Base-by-base conservation (phyloP, 2,888 invertebrate genomes). In the Melinaea marsaeus region DNA sequence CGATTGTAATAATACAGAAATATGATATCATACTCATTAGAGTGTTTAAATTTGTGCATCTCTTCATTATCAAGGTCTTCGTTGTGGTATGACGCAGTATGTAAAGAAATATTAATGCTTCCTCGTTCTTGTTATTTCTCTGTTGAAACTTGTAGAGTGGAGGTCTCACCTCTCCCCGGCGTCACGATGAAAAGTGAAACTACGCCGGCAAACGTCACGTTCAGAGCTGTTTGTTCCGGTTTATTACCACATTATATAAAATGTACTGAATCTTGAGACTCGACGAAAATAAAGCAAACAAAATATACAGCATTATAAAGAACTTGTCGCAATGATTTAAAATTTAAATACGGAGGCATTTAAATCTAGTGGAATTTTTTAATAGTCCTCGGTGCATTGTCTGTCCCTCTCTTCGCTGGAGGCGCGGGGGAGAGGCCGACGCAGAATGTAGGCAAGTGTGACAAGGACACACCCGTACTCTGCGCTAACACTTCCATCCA, bases 401-500 rank as follows among this genome's bases (percentile, higher is more conserved):
- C 83, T 85, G 83, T 85, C 84, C 80, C 82, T 82, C 79, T 79
- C 79, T 75, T 78, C 76, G 81, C 72, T 76, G 77, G 79, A 73
- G 77, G 82, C 70, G 84, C 77, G 84, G 80, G 84, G 79, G 82
- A 77, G 78, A 80, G 83, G 79, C 78, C 79, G 84, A 82, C 81
- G 79, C 83, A 85, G 87, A 90, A 90, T 90, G 90, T 90, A 89
- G 90, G 90, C 90, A 90, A 90, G 83, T 89, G 89, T 90, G 90
- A 90, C 90, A 90, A 90, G 90, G 90, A 89, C 90, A 89, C 88
- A 86, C 90, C 88, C 87, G 90, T 88, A 89, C 89, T 84, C 81
- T 81, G 85, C 82, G 84, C 85, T 84, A 88, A 85, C 86, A 88
- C 87, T 89, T 88, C 90, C 89, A 90, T 88, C 89, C 86, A 90